These are phyloP conservation scores for Xiphydria camelus DNA, from an alignment of 2,888 invertebrate species.

Conservation along the genomic window DNA sequence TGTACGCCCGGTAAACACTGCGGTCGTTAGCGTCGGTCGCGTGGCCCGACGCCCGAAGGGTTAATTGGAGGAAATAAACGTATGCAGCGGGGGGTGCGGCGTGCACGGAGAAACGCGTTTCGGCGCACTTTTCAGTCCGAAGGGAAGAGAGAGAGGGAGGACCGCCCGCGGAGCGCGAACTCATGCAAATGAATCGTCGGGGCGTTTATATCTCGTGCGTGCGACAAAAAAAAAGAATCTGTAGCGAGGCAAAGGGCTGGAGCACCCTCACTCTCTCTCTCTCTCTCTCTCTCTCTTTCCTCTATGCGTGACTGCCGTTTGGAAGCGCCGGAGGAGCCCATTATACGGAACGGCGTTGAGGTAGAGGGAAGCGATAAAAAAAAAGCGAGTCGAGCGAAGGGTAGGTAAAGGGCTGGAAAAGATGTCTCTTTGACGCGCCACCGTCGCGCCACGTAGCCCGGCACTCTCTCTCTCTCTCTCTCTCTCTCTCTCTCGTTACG, in stretches of 20 bases:
- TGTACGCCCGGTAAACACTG: constrained; percentile 39
- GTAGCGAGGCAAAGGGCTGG: not conserved
- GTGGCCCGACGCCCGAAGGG: constrained; percentile 49
- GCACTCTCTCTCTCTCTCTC: constrained; percentile 1
- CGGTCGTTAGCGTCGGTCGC: constrained; percentile 50
- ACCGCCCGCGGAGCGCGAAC: constrained; percentile 34
- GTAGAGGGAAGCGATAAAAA: not conserved
- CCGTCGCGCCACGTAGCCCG: not conserved
- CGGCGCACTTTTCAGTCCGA: constrained; percentile 16
- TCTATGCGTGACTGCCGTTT: too few species aligned
- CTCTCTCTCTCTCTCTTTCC: too few species aligned
- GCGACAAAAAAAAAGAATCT: not conserved
- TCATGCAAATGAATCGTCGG: constrained; percentile 47
- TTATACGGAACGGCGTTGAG: too few species aligned
- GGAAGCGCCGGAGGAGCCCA: too few species aligned
- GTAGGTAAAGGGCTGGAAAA: not conserved
- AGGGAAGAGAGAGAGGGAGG: constrained; percentile 15
- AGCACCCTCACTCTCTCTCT: too few species aligned
- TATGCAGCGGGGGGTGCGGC: constrained; percentile 12
- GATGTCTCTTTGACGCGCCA: not conserved
- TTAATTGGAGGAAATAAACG: constrained; percentile 52
- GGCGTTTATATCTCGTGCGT: constrained; percentile 34
- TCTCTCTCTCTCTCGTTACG: constrained; percentile 3
- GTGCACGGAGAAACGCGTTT: constrained; percentile 2
- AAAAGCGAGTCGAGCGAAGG: not conserved